A percentile compares a stretch with the other conserved stretches of the same genome.
These are phyloP conservation scores for Brachionus rubens DNA, from an alignment of 1,140 invertebrate species.

Conservation along the genomic window DNA sequence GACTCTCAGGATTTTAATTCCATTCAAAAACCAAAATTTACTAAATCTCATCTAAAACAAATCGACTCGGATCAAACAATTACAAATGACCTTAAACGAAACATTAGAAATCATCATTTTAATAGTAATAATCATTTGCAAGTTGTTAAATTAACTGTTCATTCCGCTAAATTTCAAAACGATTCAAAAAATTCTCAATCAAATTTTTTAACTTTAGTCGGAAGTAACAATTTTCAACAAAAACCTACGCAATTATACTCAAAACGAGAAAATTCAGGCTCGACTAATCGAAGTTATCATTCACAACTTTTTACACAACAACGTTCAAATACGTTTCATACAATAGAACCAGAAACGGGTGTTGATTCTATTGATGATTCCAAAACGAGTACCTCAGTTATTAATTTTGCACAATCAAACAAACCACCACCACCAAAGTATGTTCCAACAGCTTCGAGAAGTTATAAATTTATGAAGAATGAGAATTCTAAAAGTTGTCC, in stretches of 20 bases:
- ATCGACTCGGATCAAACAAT: constrained; percentile 8
- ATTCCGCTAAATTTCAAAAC: not conserved
- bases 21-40: not conserved
- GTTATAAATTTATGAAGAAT: not conserved
- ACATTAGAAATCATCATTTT: not conserved
- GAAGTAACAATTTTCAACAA: constrained; percentile 11
- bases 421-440: too few relatives aligned
- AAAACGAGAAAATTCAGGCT: not conserved
- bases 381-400: not conserved
- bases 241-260: not conserved
- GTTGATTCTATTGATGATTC: not conserved
- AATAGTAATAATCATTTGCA: not conserved
- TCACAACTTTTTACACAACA: not conserved
- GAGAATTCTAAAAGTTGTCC: not conserved
- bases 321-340: constrained; percentile 5
- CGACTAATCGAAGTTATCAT: not conserved
- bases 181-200: not conserved
- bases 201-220: constrained; percentile 20
- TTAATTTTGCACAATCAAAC: not conserved
- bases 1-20: not conserved
- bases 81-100: not conserved
- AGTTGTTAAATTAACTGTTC: constrained; percentile 8
- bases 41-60: not conserved
- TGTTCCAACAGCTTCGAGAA: not conserved
- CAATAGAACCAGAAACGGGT: not conserved